Evolutionary conservation across 2,888 invertebrate species (phyloP).

Genomic region (Nyleta sp.): DNA sequence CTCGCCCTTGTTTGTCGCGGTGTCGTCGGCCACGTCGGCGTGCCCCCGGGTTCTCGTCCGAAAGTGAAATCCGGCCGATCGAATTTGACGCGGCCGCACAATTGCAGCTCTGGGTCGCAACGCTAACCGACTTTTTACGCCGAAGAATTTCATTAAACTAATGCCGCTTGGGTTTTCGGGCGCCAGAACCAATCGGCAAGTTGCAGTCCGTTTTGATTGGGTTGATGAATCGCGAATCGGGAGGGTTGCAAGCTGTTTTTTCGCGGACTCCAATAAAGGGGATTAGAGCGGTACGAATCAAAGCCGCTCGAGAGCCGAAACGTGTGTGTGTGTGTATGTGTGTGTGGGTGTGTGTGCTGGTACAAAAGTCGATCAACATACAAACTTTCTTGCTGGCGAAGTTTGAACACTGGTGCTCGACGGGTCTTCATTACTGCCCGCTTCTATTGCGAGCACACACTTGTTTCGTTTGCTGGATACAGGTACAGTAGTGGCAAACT

Average conservation of each 20-base stretch:
- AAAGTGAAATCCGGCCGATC: constrained; percentile 56
- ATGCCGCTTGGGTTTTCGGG: too few relatives aligned
- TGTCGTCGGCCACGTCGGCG: constrained; percentile 66
- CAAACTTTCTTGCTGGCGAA: constrained; percentile 52
- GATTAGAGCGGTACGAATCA: constrained; percentile 28
- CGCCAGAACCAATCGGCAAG: too few relatives aligned
- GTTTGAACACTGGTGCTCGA: constrained; percentile 36
- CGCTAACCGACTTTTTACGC: constrained; percentile 44
- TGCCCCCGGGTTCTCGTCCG: constrained; percentile 19
- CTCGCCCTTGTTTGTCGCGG: constrained; percentile 80
- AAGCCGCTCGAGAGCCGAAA: constrained; percentile 11
- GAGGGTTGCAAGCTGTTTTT: background rate
- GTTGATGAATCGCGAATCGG: too few relatives aligned
- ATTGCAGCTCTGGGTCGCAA: constrained; percentile 4
- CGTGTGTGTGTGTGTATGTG: constrained; percentile 7
- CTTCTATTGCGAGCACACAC: constrained; percentile 25
- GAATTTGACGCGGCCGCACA: constrained; percentile 43
- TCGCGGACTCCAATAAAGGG: background rate
- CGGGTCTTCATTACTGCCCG: constrained; percentile 42
- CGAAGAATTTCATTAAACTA: too few relatives aligned
- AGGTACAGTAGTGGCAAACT: constrained; percentile 9
- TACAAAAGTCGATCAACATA: constrained; percentile 42
- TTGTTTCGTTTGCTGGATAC: constrained; percentile 2
- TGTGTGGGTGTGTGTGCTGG: too few relatives aligned
- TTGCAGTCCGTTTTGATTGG: too few relatives aligned